Evolutionary conservation across 1,140 invertebrate genomes (phyloP), one percentile per base, ranked within the genome.

Genomic region (Monochamus saltuarius): DNA sequence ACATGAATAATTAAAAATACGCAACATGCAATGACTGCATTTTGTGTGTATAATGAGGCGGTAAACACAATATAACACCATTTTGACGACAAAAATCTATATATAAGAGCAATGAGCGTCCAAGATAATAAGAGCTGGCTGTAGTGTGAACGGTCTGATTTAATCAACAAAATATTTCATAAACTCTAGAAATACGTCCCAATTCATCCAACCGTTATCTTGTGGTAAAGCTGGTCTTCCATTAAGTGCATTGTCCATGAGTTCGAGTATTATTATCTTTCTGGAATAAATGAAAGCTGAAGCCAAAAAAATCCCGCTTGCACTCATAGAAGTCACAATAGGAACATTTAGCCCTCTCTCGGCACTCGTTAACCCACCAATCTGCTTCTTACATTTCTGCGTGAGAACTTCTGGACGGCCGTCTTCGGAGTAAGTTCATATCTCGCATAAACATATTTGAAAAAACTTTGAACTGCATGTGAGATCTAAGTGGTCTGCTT

Each of bases 261-360:
- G 76, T n/a, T n/a, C n/a, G 22, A 6, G 22, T 29, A 3, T 29
- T 29, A 29, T 29, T 29, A 2, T 29, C 22, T 29, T 29, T 29
- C 22, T 29, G 22, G 22, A 6, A 29, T 3, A 29, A 29, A 29
- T 29, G 22, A 29, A 29, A 29, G 22, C n/a, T n/a, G n/a, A n/a
- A 19, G 73, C 75, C 45, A 73, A 68, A 43, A 60, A 36, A 60
- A 73, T 74, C 54, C 76, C 73, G 52, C 64, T 64, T 58, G 68
- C 77, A 74, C 64, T 75, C 40, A 72, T 65, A 53, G 56, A 66
- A 62, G 51, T 60, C 19, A 59, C 69, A 40, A 73, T 42, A 38
- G 78, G 80, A 29, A 76, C 75, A 42, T 78, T 66, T 19, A 64
- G 63, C 35, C 78, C 78, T 55, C 74, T 61, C 65, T 79, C 77